Conservation (phyloP, 1,140 invertebrate species). For the Drosophila navojoa region DNA sequence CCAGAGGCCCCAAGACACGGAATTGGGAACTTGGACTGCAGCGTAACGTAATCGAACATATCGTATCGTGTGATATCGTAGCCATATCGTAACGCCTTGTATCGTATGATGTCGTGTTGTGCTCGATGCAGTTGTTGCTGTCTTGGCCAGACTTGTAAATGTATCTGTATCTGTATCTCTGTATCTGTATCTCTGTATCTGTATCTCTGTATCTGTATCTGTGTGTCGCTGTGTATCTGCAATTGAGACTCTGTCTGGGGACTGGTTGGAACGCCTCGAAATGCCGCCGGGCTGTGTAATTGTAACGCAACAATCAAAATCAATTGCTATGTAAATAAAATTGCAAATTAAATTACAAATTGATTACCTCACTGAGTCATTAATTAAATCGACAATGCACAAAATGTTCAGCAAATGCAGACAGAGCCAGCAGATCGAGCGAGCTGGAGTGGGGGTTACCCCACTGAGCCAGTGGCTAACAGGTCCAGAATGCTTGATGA, state of each 20-base stretch:
- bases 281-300: constrained; percentile 65
- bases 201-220: constrained; percentile 17
- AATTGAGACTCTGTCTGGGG: constrained; percentile 22
- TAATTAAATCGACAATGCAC: constrained; percentile 61
- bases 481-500: not conserved
- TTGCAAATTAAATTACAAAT: constrained; percentile 82
- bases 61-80: constrained; percentile 3
- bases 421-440: constrained; percentile 1
- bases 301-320: constrained; percentile 81
- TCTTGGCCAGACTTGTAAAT: constrained; percentile 10
- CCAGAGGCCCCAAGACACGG: constrained; percentile 4
- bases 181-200: constrained; percentile 9
- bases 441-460: no score
- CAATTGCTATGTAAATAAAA: constrained; percentile 80
- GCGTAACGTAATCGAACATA: constrained; percentile 15
- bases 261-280: constrained; percentile 47
- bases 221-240: constrained; percentile 21
- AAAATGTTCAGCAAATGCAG: constrained; percentile 13
- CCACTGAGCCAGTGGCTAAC: not conserved
- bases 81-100: constrained; percentile 9
- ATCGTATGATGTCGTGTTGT: constrained; percentile 23
- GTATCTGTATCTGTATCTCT: constrained; percentile 13
- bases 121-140: not conserved
- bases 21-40: constrained; percentile 15
- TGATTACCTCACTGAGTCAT: constrained; percentile 81